Evolutionary conservation across 2,888 invertebrate species (phyloP).

Genomic region (Ochropacha duplaris): DNA sequence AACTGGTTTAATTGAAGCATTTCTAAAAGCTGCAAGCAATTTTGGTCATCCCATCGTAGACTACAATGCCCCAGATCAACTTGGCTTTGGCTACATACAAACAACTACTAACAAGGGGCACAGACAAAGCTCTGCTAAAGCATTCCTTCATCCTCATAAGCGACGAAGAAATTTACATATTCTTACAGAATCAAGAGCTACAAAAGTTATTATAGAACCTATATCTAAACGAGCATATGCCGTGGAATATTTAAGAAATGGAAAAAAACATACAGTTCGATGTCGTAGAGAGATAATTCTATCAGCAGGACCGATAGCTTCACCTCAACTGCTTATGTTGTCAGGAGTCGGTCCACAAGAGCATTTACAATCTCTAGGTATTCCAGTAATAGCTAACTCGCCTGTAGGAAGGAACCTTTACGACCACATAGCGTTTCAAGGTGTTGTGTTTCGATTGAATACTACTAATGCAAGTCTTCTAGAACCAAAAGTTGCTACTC

Average conservation of each 20-base stretch:
- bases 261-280: conserved; percentile 73
- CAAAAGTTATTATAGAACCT: conserved; percentile 75
- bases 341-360: conserved; percentile 87
- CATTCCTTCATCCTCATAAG: conserved; percentile 85
- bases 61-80: conserved; percentile 84
- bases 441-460: conserved; percentile 72
- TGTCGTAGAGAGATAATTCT: conserved; percentile 92
- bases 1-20: conserved; percentile 79
- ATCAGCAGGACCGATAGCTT: conserved; percentile 93
- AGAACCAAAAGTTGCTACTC: conserved; percentile 67
- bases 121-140: conserved; percentile 86
- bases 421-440: conserved; percentile 84
- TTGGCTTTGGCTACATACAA: conserved; percentile 83
- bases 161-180: conserved; percentile 85
- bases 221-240: conserved; percentile 85
- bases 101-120: conserved; percentile 83
- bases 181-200: conserved; percentile 64
- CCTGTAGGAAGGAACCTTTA: conserved; percentile 86
- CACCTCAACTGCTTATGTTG: conserved; percentile 95
- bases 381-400: conserved; percentile 84
- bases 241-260: conserved; percentile 85
- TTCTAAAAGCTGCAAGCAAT: conserved; percentile 83
- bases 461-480: conserved; percentile 69
- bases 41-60: conserved; percentile 82
- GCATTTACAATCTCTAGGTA: conserved; percentile 80